phyloP scores from a whole-genome alignment of 2,113 vertebrate genomes.

The Cyanoramphus novaezelandiae region DNA sequence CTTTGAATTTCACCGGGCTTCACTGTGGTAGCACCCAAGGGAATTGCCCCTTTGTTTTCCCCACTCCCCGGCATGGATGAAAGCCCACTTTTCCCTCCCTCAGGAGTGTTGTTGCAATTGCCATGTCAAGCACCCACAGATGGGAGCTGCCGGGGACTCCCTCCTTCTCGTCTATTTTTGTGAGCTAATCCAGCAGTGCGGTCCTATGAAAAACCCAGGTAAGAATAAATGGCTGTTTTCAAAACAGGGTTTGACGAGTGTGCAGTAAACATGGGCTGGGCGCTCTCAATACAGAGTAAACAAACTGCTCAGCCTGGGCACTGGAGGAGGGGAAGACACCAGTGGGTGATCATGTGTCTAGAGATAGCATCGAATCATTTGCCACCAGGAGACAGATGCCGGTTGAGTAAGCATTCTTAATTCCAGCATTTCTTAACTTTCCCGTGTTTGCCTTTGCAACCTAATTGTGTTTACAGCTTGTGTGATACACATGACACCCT shows the following conservation, averaged over 20 bases:
- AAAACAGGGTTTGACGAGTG: background rate
- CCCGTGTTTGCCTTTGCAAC: background rate
- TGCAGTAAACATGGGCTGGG: background rate
- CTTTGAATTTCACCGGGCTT: background rate
- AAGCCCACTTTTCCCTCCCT: background rate
- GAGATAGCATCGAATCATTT: background rate
- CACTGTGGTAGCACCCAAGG: accelerated
- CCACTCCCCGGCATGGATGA: background rate
- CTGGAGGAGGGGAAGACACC: background rate
- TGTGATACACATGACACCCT: background rate
- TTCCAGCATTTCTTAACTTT: slow-evolving; percentile 18
- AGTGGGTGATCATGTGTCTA: background rate
- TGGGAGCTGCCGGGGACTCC: background rate
- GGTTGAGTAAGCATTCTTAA: background rate
- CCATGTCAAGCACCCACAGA: background rate
- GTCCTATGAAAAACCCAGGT: background rate
- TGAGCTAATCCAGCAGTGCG: background rate
- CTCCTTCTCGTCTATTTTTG: background rate
- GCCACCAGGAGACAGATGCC: background rate
- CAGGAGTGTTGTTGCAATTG: background rate
- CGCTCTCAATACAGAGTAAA: background rate
- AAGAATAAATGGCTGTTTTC: background rate
- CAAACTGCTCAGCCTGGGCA: background rate
- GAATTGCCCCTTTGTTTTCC: background rate
- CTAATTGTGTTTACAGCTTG: background rate